Conservation (phyloP, 2,797 vertebrate species). For the Pampus argenteus region DNA sequence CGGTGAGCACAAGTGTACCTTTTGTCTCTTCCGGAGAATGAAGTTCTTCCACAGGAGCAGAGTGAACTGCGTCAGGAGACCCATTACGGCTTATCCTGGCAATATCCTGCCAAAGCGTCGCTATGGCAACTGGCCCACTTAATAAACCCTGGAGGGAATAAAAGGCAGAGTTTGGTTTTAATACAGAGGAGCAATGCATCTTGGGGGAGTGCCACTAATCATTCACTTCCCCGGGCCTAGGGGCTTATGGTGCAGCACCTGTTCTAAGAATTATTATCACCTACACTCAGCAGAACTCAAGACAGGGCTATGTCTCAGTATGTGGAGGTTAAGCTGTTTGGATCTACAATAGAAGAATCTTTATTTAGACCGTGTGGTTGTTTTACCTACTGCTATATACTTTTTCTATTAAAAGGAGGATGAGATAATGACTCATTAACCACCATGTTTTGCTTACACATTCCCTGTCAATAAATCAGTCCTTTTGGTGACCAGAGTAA, state of each 20-base stretch:
- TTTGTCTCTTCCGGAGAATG: constrained; percentile 94
- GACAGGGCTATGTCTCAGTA: constrained; percentile 51
- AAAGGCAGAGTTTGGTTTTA: constrained; percentile 83
- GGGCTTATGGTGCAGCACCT: constrained; percentile 77
- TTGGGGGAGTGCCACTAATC: constrained; percentile 82
- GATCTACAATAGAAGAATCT: constrained; percentile 13
- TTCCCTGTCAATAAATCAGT: constrained; percentile 31
- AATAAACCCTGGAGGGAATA: constrained; percentile 84
- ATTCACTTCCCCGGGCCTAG: constrained; percentile 75
- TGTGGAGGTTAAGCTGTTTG: constrained; percentile 36
- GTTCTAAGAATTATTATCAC: constrained; percentile 78
- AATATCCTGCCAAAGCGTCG: constrained; percentile 81
- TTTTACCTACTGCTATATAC: constrained; percentile 26
- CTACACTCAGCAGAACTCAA: constrained; percentile 67
- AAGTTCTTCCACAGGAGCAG: constrained; percentile 99
- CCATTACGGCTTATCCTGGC: constrained; percentile 87
- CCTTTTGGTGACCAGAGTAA: constrained; percentile 13
- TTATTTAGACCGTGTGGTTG: constrained; percentile 37
- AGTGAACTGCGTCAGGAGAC: constrained; percentile 93
- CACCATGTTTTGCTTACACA: constrained; percentile 13
- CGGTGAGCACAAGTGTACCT: constrained; percentile 82
- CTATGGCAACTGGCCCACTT: constrained; percentile 85
- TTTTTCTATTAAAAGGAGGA: constrained; percentile 9
- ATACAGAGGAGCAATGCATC: constrained; percentile 80
- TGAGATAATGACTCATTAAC: constrained; percentile 26